Conservation (phyloP, 1,140 invertebrate species). For the Antheraea pernyi region DNA sequence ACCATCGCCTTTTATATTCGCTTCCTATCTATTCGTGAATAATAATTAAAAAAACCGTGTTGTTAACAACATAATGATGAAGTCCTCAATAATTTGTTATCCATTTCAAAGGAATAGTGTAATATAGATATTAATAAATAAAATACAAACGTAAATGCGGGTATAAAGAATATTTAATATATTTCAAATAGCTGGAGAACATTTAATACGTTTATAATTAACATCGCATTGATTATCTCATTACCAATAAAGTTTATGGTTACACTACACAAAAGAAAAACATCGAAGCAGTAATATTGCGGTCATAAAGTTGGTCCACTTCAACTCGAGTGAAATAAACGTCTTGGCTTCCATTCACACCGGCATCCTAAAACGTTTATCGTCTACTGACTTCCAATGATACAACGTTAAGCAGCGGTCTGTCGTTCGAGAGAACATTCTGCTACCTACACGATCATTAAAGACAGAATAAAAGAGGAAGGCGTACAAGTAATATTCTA, state of each 20-base stretch:
- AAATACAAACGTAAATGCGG: no score
- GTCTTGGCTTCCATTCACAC: slow-evolving; percentile 59
- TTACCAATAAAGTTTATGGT: slow-evolving; percentile 3
- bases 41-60: no score
- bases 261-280: slow-evolving; percentile 21
- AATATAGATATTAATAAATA: no score
- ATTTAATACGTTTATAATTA: not conserved
- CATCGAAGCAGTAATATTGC: slow-evolving; percentile 44
- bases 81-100: no score
- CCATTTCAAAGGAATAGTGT: no score
- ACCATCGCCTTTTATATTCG: no score
- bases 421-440: slow-evolving; percentile 23
- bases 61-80: no score
- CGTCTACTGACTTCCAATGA: slow-evolving; percentile 18
- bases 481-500: slow-evolving; percentile 2
- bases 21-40: no score
- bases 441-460: slow-evolving; percentile 34
- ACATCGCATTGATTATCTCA: not conserved
- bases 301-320: slow-evolving; percentile 49
- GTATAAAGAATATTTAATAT: no score
- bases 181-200: no score
- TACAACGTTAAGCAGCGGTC: slow-evolving; percentile 14
- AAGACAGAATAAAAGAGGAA: not conserved
- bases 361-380: slow-evolving; percentile 62
- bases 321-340: slow-evolving; percentile 40